These are phyloP conservation scores for Stegodyphus dumicola DNA, from an alignment of 1,140 invertebrate species.

Conservation along the genomic window DNA sequence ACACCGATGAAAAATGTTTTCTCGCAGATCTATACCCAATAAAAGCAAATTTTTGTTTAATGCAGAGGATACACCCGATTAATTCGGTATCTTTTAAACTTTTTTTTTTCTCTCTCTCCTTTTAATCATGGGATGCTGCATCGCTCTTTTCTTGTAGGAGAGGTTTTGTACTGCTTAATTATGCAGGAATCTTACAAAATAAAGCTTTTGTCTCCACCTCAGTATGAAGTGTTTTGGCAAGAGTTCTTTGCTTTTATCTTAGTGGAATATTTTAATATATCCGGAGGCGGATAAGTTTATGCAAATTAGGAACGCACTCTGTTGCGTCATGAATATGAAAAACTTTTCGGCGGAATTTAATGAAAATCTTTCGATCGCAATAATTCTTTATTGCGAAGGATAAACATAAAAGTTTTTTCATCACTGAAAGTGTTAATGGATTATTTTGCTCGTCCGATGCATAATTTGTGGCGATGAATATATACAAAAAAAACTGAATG, in stretches of 20 bases:
- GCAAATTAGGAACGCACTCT: conserved; percentile 52
- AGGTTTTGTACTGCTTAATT: conserved; percentile 61
- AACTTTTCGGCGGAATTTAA: conserved; percentile 52
- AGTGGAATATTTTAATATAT: conserved; percentile 57
- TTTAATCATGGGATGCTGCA: conserved; percentile 35
- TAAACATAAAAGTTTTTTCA: conserved; percentile 58
- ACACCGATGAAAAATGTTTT: conserved; percentile 60
- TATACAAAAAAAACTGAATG: conserved; percentile 27
- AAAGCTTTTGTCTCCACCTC: conserved; percentile 48
- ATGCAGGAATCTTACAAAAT: conserved; percentile 60
- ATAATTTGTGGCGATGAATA: conserved; percentile 40
- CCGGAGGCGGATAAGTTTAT: conserved; percentile 43
- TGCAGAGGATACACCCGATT: conserved; percentile 43
- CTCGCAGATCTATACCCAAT: conserved; percentile 52
- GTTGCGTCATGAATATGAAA: conserved; percentile 60
- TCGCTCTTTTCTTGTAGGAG: conserved; percentile 29
- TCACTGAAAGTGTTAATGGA: conserved; percentile 50
- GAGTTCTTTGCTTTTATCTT: conserved; percentile 11
- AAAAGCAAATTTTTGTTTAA: conserved; percentile 61
- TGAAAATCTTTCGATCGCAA: conserved; percentile 56
- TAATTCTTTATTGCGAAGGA: conserved; percentile 56
- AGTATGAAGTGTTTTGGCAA: conserved; percentile 23
- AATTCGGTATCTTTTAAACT: conserved; percentile 46
- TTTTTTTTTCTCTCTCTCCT: conserved; percentile 24
- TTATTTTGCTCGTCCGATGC: conserved; percentile 55